phyloP scores from a whole-genome alignment of 2,797 vertebrate species.

The Cyclopterus lumpus region DNA sequence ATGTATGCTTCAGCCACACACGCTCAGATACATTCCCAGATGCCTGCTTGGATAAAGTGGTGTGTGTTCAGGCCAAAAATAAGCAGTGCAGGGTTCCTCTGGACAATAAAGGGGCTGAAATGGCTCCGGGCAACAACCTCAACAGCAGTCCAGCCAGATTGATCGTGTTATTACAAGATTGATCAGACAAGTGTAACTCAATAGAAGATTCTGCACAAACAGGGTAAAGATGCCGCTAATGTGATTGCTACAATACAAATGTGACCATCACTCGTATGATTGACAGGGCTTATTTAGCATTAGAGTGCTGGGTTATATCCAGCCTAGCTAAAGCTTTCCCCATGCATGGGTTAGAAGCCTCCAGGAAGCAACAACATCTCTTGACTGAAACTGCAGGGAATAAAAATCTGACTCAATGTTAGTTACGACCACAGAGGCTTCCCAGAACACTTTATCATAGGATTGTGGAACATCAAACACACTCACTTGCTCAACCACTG shows the following conservation, averaged over 20 bases:
- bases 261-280: neutral
- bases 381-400: neutral
- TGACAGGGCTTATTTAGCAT: neutral
- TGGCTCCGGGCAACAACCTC: conserved; percentile 14
- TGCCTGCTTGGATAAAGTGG: neutral
- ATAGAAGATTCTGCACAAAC: conserved; percentile 18
- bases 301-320: neutral
- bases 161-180: conserved; percentile 27
- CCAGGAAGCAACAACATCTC: neutral
- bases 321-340: neutral
- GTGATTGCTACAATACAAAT: neutral
- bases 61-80: conserved; percentile 47
- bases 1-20: conserved; percentile 6
- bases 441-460: conserved; percentile 34
- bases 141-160: conserved; percentile 13
- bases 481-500: conserved; percentile 10
- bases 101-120: neutral
- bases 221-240: neutral
- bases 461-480: conserved; percentile 32
- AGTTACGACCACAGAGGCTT: conserved; percentile 6
- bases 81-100: neutral
- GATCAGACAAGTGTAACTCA: conserved; percentile 25
- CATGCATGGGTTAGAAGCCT: neutral
- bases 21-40: neutral
- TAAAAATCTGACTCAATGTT: conserved; percentile 10